Evolutionary conservation across 37 sponge, comb jelly and placozoan species (phyloP), one percentile per base, ranked within the genome.

Genomic region (Beroe ovata): DNA sequence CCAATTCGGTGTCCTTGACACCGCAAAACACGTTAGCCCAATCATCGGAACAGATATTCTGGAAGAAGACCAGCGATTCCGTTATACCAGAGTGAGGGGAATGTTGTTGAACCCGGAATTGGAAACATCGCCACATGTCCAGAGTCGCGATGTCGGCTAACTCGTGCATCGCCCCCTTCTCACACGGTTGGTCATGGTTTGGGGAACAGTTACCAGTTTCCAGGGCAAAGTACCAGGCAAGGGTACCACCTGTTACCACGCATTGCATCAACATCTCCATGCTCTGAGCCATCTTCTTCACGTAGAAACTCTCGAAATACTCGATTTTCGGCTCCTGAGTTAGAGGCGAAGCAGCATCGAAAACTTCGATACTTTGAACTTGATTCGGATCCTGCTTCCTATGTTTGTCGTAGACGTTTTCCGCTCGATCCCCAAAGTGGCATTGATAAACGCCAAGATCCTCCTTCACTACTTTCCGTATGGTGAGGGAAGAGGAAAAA

Each of bases 391-490:
- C 8, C 69, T 32, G 29, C 1, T 1, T 66, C 16, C 30, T 1
- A 4, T 26, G 8, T 32, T 26, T 26, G 36, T 66, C 36, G 36
- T 66, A 11, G 4, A 47, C 54, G 6, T 47, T 47, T 16, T 6
- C 54, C 11, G 54, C 54, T 16, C 11, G 11, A 47, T 6, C 54
- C 54, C 54, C 54, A 47, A 66, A 33, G 16, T 34, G 16, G 16
- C 69, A 66, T 32, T 66, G 33, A 16, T 66, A 66, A 34, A 29
- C 69, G 19, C 69, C 69, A 26, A 66, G 69, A 32, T 66, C 69
- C 18, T 18, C 35, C 54, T 11, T 47, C 8, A 37, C 34, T 18
- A 66, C 69, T 19, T 66, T 30, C 8, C 32, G 18, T 1, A 66
- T 66, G 34, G 69, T 66, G 3, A 66, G 36, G 16, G 36, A 2